Evolutionary conservation across 2,113 vertebrate genomes (phyloP).

Genomic region (Martes martes): DNA sequence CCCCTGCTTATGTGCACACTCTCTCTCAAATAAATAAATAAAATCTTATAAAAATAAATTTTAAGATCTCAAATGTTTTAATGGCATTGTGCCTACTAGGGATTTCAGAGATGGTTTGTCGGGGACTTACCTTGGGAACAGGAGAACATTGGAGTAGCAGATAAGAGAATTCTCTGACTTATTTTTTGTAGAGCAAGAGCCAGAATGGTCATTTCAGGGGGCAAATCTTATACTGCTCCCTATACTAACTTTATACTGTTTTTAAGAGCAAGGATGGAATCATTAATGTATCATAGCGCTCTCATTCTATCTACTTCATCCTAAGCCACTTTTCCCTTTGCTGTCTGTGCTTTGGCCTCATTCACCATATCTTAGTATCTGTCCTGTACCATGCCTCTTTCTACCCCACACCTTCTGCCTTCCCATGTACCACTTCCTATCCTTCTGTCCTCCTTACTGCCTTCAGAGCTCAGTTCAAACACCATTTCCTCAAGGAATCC

Average conservation of each 20-base stretch:
- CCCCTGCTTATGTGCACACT: neutral
- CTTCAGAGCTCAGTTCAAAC: neutral
- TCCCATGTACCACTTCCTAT: neutral
- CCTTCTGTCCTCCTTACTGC: neutral
- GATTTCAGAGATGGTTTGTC: neutral
- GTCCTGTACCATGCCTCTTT: fast-evolving
- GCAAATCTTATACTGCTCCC: neutral
- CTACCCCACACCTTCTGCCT: neutral
- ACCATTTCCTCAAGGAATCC: neutral
- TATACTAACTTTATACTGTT: neutral
- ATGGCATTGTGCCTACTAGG: neutral
- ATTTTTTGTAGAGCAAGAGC: neutral
- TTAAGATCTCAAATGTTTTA: neutral
- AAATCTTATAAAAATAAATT: neutral
- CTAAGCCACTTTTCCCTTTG: too few relatives aligned
- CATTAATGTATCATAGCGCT: neutral
- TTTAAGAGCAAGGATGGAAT: neutral
- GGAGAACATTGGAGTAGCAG: neutral
- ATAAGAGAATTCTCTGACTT: neutral
- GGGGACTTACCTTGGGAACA: neutral
- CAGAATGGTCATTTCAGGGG: neutral
- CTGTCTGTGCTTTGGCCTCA: neutral
- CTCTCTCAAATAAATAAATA: neutral
- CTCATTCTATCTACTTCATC: neutral
- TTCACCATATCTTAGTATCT: neutral